A percentile compares a stretch with the other conserved stretches of the same genome.
Evolutionary conservation across 2,113 vertebrate genomes (phyloP).

Genomic region (Petrocephalus microphthalmus): DNA sequence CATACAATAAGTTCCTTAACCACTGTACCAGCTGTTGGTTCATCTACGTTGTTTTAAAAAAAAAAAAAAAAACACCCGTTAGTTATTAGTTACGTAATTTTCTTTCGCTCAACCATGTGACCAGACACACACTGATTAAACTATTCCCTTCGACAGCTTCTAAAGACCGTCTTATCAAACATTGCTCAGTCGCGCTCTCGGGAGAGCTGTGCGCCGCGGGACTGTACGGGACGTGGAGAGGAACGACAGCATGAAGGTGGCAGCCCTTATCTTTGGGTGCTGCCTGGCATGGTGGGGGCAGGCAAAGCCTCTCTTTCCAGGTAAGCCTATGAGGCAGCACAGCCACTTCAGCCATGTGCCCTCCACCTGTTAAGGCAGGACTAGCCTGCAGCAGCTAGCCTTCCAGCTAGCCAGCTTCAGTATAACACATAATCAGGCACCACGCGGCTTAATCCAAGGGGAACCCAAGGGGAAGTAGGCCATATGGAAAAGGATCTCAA

Average conservation of each 20-base stretch:
- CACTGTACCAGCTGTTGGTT: neutral
- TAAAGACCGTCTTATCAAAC: neutral
- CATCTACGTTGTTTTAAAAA: too few relatives aligned
- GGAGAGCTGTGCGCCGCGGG: neutral
- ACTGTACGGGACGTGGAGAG: neutral
- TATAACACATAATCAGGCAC: neutral
- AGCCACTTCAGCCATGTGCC: neutral
- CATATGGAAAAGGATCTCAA: neutral
- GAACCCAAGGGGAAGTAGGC: neutral
- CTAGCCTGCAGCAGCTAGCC: neutral
- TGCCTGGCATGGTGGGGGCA: constrained; percentile 32
- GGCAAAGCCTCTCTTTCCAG: constrained; percentile 52
- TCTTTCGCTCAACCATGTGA: neutral
- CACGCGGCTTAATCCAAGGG: neutral
- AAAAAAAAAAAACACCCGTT: neutral
- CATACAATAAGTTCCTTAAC: neutral
- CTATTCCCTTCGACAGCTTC: neutral
- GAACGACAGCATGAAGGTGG: constrained; percentile 47
- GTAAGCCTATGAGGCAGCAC: constrained; percentile 36
- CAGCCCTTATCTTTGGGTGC: constrained; percentile 39
- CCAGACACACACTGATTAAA: neutral
- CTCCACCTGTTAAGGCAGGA: neutral
- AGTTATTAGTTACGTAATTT: neutral
- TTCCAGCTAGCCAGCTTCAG: neutral
- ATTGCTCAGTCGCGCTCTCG: neutral